Percentiles rank a stretch among this genome's conserved stretches.
These are phyloP conservation scores for Helicoverpa armigera DNA, from an alignment of 1,140 invertebrate genomes.

Conservation along the genomic window DNA sequence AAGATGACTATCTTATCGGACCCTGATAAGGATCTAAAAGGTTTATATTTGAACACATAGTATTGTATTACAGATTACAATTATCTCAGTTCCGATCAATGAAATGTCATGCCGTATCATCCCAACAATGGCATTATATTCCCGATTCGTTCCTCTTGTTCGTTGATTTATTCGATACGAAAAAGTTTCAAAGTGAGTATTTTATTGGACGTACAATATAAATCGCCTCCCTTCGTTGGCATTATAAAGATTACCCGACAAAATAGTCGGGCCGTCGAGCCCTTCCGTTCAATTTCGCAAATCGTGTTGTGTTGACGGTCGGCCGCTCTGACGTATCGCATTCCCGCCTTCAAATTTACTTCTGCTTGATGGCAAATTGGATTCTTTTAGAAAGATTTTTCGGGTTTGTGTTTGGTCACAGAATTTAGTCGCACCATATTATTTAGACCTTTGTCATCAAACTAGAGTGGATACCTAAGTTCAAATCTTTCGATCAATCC, in stretches of 20 bases:
- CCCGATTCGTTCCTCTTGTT: background rate
- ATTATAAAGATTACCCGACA: slow-evolving; percentile 57
- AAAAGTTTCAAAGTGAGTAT: slow-evolving; percentile 43
- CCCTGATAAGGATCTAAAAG: too few relatives aligned
- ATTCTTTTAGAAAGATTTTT: slow-evolving; percentile 52
- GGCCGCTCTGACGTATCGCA: slow-evolving; percentile 56
- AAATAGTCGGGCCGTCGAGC: slow-evolving; percentile 50
- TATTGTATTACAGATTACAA: too few relatives aligned
- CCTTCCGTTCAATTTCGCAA: slow-evolving; percentile 58
- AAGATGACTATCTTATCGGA: too few relatives aligned
- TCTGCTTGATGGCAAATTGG: slow-evolving; percentile 60
- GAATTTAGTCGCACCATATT: background rate
- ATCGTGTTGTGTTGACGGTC: slow-evolving; percentile 55
- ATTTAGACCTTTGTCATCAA: too few relatives aligned
- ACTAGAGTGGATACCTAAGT: too few relatives aligned
- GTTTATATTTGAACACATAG: too few relatives aligned
- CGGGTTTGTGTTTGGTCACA: slow-evolving; percentile 9
- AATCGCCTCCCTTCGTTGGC: slow-evolving; percentile 46
- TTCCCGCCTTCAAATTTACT: slow-evolving; percentile 53
- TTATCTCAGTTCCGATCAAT: too few relatives aligned
- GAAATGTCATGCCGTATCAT: too few relatives aligned
- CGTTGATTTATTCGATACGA: slow-evolving; percentile 25
- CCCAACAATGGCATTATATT: too few relatives aligned
- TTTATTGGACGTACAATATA: slow-evolving; percentile 53
- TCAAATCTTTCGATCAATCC: too few relatives aligned